Evolutionary conservation across 2,888 invertebrate genomes (phyloP).

Genomic region (Branchinecta sandiegonensis): DNA sequence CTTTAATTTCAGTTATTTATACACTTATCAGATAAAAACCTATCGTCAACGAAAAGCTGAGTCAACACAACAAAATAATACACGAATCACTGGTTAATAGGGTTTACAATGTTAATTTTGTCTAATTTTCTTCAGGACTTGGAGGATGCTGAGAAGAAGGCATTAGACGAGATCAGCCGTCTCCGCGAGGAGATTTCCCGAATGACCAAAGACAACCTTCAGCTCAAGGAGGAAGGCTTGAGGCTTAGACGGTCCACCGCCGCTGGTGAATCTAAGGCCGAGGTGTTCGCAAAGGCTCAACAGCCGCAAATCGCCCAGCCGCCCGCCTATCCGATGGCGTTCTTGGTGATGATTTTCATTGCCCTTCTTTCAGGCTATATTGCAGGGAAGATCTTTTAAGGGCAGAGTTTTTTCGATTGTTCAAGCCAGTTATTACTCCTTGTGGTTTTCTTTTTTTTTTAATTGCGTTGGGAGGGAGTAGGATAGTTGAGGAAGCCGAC

Average conservation of each 20-base stretch:
- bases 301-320: conserved; percentile 43
- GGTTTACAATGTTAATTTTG: no score
- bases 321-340: conserved; percentile 36
- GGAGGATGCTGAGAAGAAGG: conserved; percentile 46
- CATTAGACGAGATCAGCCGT: conserved; percentile 55
- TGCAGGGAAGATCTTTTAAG: conserved; percentile 23
- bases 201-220: conserved; percentile 68
- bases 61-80: no score
- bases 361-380: conserved; percentile 27
- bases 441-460: conserved; percentile 13
- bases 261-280: conserved; percentile 14
- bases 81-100: no score
- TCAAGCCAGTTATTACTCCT: conserved; percentile 11
- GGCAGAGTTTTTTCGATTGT: neutral
- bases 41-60: no score
- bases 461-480: neutral
- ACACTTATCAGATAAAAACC: no score
- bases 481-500: neutral
- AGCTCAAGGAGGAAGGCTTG: conserved; percentile 44
- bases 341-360: neutral
- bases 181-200: conserved; percentile 61
- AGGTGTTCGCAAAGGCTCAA: conserved; percentile 44
- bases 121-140: conserved; percentile 18
- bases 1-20: no score
- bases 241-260: conserved; percentile 26